Evolutionary conservation across 2,113 vertebrate species (phyloP).

Genomic region (Apodemus sylvaticus): DNA sequence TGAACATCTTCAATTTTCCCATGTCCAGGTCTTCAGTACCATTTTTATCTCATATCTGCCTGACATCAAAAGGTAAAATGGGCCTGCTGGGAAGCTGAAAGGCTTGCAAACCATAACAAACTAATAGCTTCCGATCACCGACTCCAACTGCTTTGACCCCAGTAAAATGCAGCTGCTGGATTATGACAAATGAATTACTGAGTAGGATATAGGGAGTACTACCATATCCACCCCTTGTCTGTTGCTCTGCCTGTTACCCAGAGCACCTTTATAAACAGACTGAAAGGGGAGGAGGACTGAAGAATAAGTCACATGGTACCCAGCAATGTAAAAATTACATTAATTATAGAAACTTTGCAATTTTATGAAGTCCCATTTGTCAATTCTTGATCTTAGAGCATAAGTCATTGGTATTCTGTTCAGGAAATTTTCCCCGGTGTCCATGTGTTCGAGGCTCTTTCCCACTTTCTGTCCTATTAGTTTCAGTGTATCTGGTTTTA

Average conservation of each 20-base stretch:
- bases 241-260: background rate
- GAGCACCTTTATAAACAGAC: slow-evolving; percentile 67
- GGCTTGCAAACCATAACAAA: slow-evolving; percentile 83
- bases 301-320: slow-evolving; percentile 3
- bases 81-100: slow-evolving; percentile 90
- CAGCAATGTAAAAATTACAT: background rate
- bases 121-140: slow-evolving; percentile 84
- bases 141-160: slow-evolving; percentile 88
- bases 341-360: too few species aligned
- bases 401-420: too few species aligned
- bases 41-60: slow-evolving; percentile 90
- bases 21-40: slow-evolving; percentile 86
- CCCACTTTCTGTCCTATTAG: too few species aligned
- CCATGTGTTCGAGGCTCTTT: too few species aligned
- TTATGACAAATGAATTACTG: slow-evolving; percentile 73
- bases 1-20: slow-evolving; percentile 88
- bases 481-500: too few species aligned
- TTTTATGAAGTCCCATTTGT: too few species aligned
- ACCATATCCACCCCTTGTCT: background rate
- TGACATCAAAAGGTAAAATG: slow-evolving; percentile 88
- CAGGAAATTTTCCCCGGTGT: too few species aligned
- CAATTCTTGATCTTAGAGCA: too few species aligned
- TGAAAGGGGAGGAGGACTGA: slow-evolving; percentile 10
- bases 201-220: background rate
- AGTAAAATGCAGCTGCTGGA: slow-evolving; percentile 84